These are phyloP conservation scores for Sycophila sp. DNA, from an alignment of 1,140 invertebrate species.

Conservation along the genomic window DNA sequence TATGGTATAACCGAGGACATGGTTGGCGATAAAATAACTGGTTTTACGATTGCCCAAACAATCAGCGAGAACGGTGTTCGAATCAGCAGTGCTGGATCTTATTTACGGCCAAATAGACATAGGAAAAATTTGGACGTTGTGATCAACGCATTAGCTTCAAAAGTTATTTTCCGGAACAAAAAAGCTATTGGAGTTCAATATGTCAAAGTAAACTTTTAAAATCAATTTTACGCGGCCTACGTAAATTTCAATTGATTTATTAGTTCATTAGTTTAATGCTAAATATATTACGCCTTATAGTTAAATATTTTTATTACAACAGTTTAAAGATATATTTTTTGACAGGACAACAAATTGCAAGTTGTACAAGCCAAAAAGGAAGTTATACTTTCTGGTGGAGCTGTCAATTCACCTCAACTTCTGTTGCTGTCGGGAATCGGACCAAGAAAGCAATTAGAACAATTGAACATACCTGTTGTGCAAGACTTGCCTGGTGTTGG, in stretches of 20 bases:
- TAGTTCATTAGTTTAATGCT: background rate
- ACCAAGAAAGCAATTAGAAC: constrained; percentile 62
- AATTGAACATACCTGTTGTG: constrained; percentile 52
- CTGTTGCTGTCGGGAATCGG: constrained; percentile 71
- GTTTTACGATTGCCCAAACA: constrained; percentile 64
- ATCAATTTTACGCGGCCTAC: background rate
- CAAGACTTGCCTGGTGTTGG: constrained; percentile 69
- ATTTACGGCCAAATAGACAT: constrained; percentile 69
- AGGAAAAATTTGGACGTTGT: constrained; percentile 77
- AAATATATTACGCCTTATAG: constrained; percentile 7
- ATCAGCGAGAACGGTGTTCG: constrained; percentile 73
- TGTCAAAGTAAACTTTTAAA: constrained; percentile 38
- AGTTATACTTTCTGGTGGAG: constrained; percentile 61
- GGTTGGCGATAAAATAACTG: constrained; percentile 67
- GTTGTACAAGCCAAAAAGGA: constrained; percentile 59
- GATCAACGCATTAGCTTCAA: constrained; percentile 73
- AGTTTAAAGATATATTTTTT: constrained; percentile 56
- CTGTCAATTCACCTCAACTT: constrained; percentile 64
- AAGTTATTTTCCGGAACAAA: constrained; percentile 52
- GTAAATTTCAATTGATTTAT: background rate
- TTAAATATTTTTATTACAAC: background rate
- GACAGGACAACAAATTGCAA: constrained; percentile 57
- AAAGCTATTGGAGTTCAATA: constrained; percentile 47
- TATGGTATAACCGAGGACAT: constrained; percentile 69
- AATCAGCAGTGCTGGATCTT: constrained; percentile 73